Evolutionary conservation across 35 echinoderm and acorn worm species (phyloP).

Genomic region (Holothuria glaberrima): DNA sequence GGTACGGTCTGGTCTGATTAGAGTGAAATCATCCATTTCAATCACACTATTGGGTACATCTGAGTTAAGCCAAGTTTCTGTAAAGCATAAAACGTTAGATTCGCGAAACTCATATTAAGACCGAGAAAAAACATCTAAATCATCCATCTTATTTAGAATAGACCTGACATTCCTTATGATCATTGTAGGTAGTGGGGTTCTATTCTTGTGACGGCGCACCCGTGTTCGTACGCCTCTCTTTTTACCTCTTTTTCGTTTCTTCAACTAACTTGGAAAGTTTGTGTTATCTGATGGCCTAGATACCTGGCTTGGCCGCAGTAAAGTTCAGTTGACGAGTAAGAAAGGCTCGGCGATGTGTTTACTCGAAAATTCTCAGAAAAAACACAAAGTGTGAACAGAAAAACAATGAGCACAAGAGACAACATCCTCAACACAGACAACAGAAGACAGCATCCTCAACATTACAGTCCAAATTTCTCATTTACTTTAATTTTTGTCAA

Average conservation of each 20-base stretch:
- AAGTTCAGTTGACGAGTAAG: background rate
- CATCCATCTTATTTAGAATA: background rate
- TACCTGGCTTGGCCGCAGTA: background rate
- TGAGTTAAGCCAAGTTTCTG: slow-evolving; percentile 46
- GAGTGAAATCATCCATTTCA: slow-evolving; percentile 10
- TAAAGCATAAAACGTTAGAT: slow-evolving; percentile 21
- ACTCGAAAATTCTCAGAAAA: background rate
- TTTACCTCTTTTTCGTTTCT: background rate
- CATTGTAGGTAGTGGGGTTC: background rate
- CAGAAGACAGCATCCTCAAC: too few relatives aligned
- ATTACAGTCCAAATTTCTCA: too few relatives aligned
- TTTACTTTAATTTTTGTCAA: too few relatives aligned
- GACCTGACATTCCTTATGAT: background rate
- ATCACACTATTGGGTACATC: slow-evolving; percentile 30
- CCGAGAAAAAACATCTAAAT: background rate
- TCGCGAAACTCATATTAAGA: slow-evolving; percentile 21
- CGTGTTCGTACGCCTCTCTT: background rate
- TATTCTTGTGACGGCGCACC: background rate
- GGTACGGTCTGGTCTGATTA: slow-evolving; percentile 21
- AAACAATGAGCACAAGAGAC: background rate
- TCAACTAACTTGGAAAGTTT: background rate
- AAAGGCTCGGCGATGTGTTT: background rate
- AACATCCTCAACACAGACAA: background rate
- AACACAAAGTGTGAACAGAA: background rate
- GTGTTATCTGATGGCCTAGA: background rate